phyloP scores from a whole-genome alignment of 1,140 invertebrate genomes.

The Cepaea nemoralis region DNA sequence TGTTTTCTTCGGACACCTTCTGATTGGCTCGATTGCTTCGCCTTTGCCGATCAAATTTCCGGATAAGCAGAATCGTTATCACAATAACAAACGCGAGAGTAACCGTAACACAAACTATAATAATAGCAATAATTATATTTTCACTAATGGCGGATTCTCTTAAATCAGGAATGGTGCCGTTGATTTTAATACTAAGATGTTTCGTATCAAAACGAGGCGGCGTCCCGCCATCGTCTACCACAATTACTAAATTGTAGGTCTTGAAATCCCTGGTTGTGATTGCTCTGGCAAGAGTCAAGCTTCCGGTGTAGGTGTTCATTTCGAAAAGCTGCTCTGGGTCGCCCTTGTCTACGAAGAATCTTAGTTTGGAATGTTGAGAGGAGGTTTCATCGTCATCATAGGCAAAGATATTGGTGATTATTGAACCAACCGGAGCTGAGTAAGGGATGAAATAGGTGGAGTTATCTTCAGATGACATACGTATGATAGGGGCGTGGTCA shows the following conservation, averaged over 20 bases:
- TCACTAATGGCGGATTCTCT: neutral
- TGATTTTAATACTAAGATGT: slow-evolving; percentile 35
- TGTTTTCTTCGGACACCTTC: slow-evolving; percentile 41
- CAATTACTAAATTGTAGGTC: slow-evolving; percentile 51
- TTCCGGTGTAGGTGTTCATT: slow-evolving; percentile 54
- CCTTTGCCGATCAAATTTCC: slow-evolving; percentile 43
- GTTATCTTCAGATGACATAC: slow-evolving; percentile 58
- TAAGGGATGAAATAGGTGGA: slow-evolving; percentile 53
- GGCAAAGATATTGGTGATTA: slow-evolving; percentile 54
- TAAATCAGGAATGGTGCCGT: slow-evolving; percentile 30
- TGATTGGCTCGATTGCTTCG: slow-evolving; percentile 19
- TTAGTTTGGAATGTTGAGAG: slow-evolving; percentile 18
- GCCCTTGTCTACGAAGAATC: slow-evolving; percentile 46
- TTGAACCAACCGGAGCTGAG: slow-evolving; percentile 42
- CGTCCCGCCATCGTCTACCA: slow-evolving; percentile 56
- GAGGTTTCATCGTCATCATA: slow-evolving; percentile 53
- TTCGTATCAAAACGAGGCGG: slow-evolving; percentile 35
- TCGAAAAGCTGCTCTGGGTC: slow-evolving; percentile 55
- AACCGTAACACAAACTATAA: slow-evolving; percentile 45
- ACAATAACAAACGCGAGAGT: slow-evolving; percentile 43
- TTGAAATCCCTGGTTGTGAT: slow-evolving; percentile 51
- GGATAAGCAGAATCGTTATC: slow-evolving; percentile 45
- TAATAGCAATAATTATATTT: slow-evolving; percentile 47
- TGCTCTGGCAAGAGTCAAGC: slow-evolving; percentile 50
- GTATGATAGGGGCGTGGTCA: slow-evolving; percentile 65